Percentiles rank a stretch among this genome's conserved stretches.
Evolutionary conservation across 2,797 vertebrate genomes (phyloP).

Genomic region (Emys orbicularis): DNA sequence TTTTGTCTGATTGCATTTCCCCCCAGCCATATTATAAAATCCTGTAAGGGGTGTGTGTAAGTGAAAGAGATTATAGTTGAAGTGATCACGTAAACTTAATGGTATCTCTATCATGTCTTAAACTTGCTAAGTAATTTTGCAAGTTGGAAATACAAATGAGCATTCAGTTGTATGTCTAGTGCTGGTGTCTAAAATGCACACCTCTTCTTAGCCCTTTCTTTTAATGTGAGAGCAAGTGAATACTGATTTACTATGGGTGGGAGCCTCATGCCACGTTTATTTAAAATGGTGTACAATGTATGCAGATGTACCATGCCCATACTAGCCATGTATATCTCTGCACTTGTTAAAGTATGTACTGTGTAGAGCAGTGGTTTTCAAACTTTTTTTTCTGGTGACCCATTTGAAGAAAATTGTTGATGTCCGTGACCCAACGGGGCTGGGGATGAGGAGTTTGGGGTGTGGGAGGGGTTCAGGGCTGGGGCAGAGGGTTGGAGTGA

Average conservation of each 20-base stretch:
- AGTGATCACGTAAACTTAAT: neutral
- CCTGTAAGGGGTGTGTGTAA: neutral
- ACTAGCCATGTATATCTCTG: neutral
- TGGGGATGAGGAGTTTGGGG: too few species aligned
- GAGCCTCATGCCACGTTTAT: fast-evolving
- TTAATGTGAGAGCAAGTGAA: neutral
- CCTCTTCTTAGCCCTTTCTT: neutral
- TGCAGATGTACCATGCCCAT: neutral
- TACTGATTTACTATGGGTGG: neutral
- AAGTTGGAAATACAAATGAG: neutral
- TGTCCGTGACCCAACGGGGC: too few species aligned
- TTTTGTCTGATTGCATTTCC: neutral
- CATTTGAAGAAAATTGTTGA: too few species aligned
- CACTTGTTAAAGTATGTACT: neutral
- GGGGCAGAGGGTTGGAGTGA: too few species aligned
- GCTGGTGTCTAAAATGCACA: neutral
- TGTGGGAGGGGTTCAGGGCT: too few species aligned
- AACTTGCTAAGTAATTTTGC: neutral
- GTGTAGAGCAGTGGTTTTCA: fast-evolving
- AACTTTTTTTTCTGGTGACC: too few species aligned
- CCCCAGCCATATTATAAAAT: neutral
- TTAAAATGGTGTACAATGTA: neutral
- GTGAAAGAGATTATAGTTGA: neutral
- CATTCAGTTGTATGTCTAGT: neutral
- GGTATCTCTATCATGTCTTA: neutral